Base-by-base conservation (phyloP, 1,140 invertebrate genomes). In the Drosophila dunni region DNA sequence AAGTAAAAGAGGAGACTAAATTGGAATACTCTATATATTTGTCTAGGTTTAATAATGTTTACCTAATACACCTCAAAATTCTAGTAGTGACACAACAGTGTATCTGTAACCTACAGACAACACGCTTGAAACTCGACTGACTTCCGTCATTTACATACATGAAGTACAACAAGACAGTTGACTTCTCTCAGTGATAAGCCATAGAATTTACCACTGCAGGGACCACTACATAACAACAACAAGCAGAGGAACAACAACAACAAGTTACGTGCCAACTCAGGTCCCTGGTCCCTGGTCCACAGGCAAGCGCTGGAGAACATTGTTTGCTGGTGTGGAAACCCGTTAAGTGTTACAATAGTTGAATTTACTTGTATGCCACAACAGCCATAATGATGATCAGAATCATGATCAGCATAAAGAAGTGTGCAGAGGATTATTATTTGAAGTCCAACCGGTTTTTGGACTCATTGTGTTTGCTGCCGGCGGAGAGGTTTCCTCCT, bases 101-200 rank as follows among this genome's bases (percentile, higher is more conserved):
- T 46, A 57, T 45, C 17, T 13, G n/a, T 42, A 42, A 42, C 40
- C 40, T 42, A 42, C 1, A 13, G 40, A 1, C 13, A 46, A 10
- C 24, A 17, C 45, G 24, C 9, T 8, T 46, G 13, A 46, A 79
- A 84, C 83, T 81, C 69, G 76, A 67, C 53, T 72, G 72, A 84
- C 85, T 90, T 90, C 85, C 81, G 85, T 90, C 85, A 90, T 81
- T 69, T 69, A 53, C 58, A 56, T 64, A 56, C 67, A 70, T 81
- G 85, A 77, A 79, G 79, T 78, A 85, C 85, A 90, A 90, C 85
- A 84, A 81, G 85, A 90, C 85, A 90, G 85, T 84, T 90, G 85
- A 90, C 89, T 90, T 90, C 79, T 90, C 75, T 85, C 81, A 84
- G 88, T 81, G 85, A 89, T 89, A 84, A 79, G 80, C 69, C 69